Evolutionary conservation across 2,888 invertebrate species (phyloP).

Genomic region (Cenopis cana): DNA sequence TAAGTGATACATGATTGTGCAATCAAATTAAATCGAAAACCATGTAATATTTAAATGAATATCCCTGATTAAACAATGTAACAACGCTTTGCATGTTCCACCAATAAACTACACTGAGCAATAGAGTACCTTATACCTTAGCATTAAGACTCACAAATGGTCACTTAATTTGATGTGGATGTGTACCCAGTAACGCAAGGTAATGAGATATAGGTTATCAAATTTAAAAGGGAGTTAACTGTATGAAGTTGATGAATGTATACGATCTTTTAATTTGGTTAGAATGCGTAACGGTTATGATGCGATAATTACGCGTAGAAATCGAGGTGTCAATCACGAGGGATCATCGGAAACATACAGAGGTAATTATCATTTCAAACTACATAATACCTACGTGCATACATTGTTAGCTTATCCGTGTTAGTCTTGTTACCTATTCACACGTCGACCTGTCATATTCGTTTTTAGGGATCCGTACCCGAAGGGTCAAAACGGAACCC

Average conservation of each 20-base stretch:
- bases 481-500: too few species aligned
- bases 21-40: constrained; percentile 23
- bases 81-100: constrained; percentile 19
- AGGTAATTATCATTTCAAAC: constrained; percentile 1
- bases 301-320: constrained; percentile 36
- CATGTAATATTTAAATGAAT: constrained; percentile 41
- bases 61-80: constrained; percentile 23
- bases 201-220: background rate
- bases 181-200: constrained; percentile 5
- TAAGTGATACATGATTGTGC: constrained; percentile 3
- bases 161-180: background rate
- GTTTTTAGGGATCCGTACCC: too few species aligned
- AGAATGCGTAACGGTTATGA: constrained; percentile 18
- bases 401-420: background rate
- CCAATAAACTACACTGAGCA: background rate
- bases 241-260: background rate
- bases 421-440: background rate
- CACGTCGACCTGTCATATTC: too few species aligned
- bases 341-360: constrained; percentile 17
- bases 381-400: background rate
- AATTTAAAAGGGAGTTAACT: background rate
- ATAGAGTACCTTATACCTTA: background rate
- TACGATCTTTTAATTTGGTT: background rate
- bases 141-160: background rate
- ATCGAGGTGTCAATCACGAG: constrained; percentile 37